Percentiles rank a stretch among this genome's conserved stretches.
These are phyloP conservation scores for Megaptera novaeangliae DNA, from an alignment of 2,113 vertebrate species.

Conservation along the genomic window DNA sequence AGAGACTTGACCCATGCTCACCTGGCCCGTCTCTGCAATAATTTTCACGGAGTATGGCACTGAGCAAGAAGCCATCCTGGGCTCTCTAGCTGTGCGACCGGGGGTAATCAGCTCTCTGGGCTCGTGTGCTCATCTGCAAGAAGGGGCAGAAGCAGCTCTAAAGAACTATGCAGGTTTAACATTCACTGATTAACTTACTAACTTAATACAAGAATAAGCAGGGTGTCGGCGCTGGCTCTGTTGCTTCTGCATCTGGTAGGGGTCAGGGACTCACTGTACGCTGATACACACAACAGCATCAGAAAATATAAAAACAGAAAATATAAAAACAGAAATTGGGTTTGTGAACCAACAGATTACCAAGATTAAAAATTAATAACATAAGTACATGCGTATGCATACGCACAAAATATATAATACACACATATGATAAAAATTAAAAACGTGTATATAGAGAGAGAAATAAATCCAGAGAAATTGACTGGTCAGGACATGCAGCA, in stretches of 20 bases:
- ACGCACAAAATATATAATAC: neutral
- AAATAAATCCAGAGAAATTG: neutral
- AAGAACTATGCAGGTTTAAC: neutral
- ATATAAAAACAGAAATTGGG: neutral
- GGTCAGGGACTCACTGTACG: neutral
- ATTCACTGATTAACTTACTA: neutral
- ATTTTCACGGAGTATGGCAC: neutral
- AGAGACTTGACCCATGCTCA: neutral
- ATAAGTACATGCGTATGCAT: neutral
- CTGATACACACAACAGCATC: neutral
- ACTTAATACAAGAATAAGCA: neutral
- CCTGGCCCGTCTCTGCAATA: neutral
- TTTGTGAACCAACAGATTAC: neutral
- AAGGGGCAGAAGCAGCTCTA: neutral
- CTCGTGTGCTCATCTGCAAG: neutral
- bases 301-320: neutral
- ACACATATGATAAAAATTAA: neutral
- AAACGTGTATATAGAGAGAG: neutral
- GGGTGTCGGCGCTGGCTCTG: neutral
- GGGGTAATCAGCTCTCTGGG: neutral
- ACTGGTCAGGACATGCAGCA: neutral
- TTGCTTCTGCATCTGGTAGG: neutral
- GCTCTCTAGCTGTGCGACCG: neutral
- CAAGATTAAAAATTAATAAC: neutral
- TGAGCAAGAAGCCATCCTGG: neutral